phyloP scores from a whole-genome alignment of 2,797 vertebrate species.

The Protonibea diacanthus region DNA sequence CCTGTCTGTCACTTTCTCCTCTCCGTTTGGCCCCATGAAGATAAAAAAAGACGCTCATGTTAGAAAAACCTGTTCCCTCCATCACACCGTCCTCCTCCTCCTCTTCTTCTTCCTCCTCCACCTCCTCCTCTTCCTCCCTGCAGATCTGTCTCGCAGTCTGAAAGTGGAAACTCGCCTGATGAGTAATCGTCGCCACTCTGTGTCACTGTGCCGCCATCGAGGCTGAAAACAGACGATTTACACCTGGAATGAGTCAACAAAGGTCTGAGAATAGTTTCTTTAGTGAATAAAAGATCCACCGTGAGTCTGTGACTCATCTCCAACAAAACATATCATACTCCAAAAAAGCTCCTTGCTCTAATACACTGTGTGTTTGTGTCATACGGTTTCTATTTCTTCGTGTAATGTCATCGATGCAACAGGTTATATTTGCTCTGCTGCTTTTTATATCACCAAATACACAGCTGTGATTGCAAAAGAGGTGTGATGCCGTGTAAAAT shows the following conservation, averaged over 20 bases:
- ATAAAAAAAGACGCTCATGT: constrained; percentile 46
- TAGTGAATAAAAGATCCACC: constrained; percentile 17
- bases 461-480: not conserved
- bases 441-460: not conserved
- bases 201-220: constrained; percentile 29
- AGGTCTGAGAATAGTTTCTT: constrained; percentile 47
- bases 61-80: constrained; percentile 17
- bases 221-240: constrained; percentile 52
- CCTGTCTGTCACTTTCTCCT: constrained; percentile 52
- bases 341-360: not conserved
- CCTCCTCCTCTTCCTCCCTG: constrained; percentile 11
- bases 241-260: constrained; percentile 48
- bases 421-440: not conserved
- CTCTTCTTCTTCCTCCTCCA: not conserved
- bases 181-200: not conserved
- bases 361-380: not conserved
- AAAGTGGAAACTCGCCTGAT: constrained; percentile 27
- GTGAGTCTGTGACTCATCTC: constrained; percentile 23
- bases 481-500: too few species aligned
- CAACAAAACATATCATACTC: not conserved
- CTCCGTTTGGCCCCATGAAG: constrained; percentile 26
- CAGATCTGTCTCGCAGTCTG: constrained; percentile 33
- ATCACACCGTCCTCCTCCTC: not conserved
- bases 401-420: not conserved
- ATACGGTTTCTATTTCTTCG: not conserved